A percentile compares a stretch with the other conserved stretches of the same genome.
phyloP scores from a whole-genome alignment of 2,888 invertebrate genomes.

The Unio pictorum region DNA sequence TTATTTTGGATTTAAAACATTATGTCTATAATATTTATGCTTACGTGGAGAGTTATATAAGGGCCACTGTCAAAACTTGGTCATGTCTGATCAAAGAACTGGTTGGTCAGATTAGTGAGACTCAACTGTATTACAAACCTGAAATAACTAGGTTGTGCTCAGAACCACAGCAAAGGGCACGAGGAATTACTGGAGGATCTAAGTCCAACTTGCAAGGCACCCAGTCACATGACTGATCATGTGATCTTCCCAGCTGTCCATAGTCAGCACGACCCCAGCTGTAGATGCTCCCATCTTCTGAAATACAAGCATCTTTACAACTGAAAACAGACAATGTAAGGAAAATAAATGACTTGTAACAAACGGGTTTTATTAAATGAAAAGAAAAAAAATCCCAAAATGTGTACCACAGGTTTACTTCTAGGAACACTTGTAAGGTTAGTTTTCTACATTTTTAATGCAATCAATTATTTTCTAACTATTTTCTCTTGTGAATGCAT shows the following conservation, averaged over 20 bases:
- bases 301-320: background rate
- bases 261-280: constrained; percentile 65
- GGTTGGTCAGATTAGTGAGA: background rate
- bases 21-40: too few relatives aligned
- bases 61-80: too few relatives aligned
- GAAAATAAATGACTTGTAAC: too few relatives aligned
- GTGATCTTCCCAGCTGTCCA: constrained; percentile 61
- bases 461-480: too few relatives aligned
- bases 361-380: background rate
- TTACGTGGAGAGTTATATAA: too few relatives aligned
- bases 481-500: too few relatives aligned
- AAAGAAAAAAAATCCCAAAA: too few relatives aligned
- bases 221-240: constrained; percentile 29
- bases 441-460: too few relatives aligned
- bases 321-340: background rate
- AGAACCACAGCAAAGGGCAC: constrained; percentile 53
- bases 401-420: too few relatives aligned
- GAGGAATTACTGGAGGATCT: constrained; percentile 5
- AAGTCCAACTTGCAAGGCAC: constrained; percentile 29
- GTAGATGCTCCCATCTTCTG: constrained; percentile 46
- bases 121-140: constrained; percentile 33
- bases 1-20: too few relatives aligned
- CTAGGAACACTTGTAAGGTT: too few relatives aligned
- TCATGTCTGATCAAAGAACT: too few relatives aligned
- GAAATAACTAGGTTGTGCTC: constrained; percentile 60